Conservation (phyloP, 2,888 invertebrate genomes). For the Geotrupes spiniger region DNA sequence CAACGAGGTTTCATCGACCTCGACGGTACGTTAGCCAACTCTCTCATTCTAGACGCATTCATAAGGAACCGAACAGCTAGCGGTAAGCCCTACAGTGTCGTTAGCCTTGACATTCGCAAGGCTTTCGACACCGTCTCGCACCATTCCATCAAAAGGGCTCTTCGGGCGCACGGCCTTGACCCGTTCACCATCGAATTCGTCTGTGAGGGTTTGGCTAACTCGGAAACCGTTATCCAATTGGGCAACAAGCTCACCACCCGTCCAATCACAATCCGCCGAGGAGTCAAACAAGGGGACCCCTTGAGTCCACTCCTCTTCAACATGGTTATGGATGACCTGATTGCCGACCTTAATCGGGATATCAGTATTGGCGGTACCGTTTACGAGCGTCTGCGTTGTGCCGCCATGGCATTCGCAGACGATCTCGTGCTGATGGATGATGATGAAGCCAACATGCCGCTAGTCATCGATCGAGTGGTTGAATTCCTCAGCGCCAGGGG, state of each 20-base stretch:
- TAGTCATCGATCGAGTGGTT: constrained; percentile 22
- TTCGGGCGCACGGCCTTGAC: constrained; percentile 38
- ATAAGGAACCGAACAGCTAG: constrained; percentile 31
- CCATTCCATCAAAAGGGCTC: constrained; percentile 29
- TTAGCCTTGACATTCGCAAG: constrained; percentile 45
- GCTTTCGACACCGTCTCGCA: constrained; percentile 42
- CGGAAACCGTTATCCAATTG: too few relatives aligned
- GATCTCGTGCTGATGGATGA: constrained; percentile 41
- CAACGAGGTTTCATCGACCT: constrained; percentile 37
- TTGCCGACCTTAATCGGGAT: constrained; percentile 16
- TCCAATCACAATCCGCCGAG: too few relatives aligned
- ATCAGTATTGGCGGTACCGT: constrained; percentile 25
- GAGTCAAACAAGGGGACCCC: constrained; percentile 47
- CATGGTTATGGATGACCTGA: constrained; percentile 33
- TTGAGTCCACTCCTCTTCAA: constrained; percentile 34
- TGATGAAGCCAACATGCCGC: constrained; percentile 34
- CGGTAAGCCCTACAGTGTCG: constrained; percentile 37
- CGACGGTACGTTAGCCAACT: constrained; percentile 44
- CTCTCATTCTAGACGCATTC: constrained; percentile 34
- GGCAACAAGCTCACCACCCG: too few relatives aligned
- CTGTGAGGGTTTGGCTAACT: constrained; percentile 29
- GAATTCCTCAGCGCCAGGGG: constrained; percentile 27
- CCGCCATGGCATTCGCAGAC: constrained; percentile 43
- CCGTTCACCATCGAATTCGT: constrained; percentile 35
- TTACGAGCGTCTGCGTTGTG: constrained; percentile 13